Evolutionary conservation across 2,113 vertebrate species (phyloP).

Genomic region (Varanus salvator): DNA sequence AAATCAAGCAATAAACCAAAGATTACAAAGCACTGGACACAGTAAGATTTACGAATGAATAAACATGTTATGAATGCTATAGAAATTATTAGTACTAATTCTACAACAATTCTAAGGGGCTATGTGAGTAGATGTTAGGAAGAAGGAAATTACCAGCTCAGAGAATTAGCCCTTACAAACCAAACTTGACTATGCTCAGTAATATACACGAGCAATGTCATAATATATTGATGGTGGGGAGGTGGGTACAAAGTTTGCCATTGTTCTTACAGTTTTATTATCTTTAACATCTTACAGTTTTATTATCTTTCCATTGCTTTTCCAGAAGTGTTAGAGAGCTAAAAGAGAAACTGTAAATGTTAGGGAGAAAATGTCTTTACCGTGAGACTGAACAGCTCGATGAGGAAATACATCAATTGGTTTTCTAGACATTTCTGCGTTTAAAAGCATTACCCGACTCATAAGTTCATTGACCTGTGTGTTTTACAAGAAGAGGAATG

Average conservation of each 20-base stretch:
- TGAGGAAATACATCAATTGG: slow-evolving; percentile 84
- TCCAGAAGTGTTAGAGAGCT: slow-evolving; percentile 25
- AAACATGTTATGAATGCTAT: background rate
- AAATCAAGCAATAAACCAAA: background rate
- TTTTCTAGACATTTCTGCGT: slow-evolving; percentile 85
- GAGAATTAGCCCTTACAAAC: background rate
- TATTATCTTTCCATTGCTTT: slow-evolving; percentile 13
- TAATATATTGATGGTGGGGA: background rate
- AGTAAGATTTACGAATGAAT: background rate
- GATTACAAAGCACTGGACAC: no score
- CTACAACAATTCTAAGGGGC: no score
- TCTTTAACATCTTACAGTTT: background rate
- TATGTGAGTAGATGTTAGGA: background rate
- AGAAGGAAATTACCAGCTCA: background rate
- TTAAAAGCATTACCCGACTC: slow-evolving; percentile 85
- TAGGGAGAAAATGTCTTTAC: slow-evolving; percentile 70
- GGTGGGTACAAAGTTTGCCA: background rate
- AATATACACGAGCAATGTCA: background rate
- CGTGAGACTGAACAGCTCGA: slow-evolving; percentile 89
- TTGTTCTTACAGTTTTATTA: background rate
- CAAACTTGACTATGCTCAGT: accelerated
- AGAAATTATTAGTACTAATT: background rate
- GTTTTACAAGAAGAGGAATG: slow-evolving; percentile 21
- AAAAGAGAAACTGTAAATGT: slow-evolving; percentile 36
- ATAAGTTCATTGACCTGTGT: slow-evolving; percentile 88